These are phyloP conservation scores for Homarus americanus DNA, from an alignment of 1,140 invertebrate species.

Conservation along the genomic window DNA sequence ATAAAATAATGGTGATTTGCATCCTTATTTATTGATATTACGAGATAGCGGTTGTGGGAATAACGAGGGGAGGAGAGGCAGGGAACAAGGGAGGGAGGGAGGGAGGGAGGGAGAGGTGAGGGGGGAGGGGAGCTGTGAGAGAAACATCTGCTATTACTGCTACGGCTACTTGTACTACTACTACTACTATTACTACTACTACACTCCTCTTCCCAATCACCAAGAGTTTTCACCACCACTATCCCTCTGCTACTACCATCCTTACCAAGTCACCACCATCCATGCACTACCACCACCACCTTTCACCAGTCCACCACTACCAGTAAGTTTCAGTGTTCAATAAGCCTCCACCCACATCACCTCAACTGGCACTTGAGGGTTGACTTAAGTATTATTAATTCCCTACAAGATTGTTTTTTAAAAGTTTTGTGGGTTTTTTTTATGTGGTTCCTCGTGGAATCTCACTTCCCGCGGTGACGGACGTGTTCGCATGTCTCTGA, in stretches of 20 bases:
- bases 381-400: background rate
- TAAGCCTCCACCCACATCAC: background rate
- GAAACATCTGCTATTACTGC: no score
- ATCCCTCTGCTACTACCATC: background rate
- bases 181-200: no score
- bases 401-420: background rate
- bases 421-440: background rate
- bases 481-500: background rate
- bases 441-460: background rate
- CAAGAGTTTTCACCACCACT: background rate
- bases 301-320: background rate
- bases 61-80: no score
- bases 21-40: slow-evolving; percentile 43
- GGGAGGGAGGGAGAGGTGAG: background rate
- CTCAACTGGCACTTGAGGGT: background rate
- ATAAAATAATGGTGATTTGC: slow-evolving; percentile 53
- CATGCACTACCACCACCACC: background rate
- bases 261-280: no score
- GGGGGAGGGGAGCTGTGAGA: no score
- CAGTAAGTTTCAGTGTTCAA: no score
- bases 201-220: background rate
- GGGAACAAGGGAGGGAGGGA: background rate
- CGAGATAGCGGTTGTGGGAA: background rate
- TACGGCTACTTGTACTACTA: no score
- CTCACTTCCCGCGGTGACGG: background rate